Percentiles rank a stretch among this genome's conserved stretches.
phyloP scores from a whole-genome alignment of 2,888 invertebrate genomes.

The Seladonia tumulorum region DNA sequence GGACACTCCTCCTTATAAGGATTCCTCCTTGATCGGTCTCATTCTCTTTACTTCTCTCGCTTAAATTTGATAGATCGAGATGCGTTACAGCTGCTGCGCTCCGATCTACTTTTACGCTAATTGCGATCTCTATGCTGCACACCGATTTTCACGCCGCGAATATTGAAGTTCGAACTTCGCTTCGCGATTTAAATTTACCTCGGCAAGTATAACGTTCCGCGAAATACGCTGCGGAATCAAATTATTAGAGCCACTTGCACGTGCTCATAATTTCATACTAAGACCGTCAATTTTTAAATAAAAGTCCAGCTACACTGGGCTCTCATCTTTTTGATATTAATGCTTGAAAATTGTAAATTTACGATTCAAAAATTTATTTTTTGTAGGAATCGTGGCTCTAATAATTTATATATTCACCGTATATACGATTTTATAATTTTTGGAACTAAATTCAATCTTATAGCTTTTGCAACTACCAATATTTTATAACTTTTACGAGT shows the following conservation, averaged over 20 bases:
- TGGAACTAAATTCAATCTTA: background rate
- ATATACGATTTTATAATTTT: background rate
- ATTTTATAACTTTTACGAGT: too few relatives aligned
- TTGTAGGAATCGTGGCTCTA: background rate
- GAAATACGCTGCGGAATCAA: background rate
- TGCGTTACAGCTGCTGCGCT: background rate
- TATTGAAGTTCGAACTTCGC: background rate
- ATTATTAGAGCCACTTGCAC: too few relatives aligned
- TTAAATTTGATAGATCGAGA: conserved; percentile 35
- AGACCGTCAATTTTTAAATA: background rate
- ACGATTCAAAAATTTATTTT: too few relatives aligned
- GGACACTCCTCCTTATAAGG: conserved; percentile 83
- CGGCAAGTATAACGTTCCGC: background rate
- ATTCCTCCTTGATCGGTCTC: conserved; percentile 77
- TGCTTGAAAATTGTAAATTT: background rate
- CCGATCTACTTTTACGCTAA: background rate
- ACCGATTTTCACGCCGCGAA: background rate
- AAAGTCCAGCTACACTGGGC: background rate
- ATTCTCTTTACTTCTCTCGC: conserved; percentile 55
- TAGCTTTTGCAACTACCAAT: too few relatives aligned
- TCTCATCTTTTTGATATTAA: background rate
- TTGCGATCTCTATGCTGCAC: background rate
- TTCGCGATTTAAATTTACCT: background rate
- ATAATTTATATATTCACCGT: background rate
- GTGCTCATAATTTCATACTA: too few relatives aligned